phyloP scores from a whole-genome alignment of 2,888 invertebrate genomes.

The Tyria jacobaeae region DNA sequence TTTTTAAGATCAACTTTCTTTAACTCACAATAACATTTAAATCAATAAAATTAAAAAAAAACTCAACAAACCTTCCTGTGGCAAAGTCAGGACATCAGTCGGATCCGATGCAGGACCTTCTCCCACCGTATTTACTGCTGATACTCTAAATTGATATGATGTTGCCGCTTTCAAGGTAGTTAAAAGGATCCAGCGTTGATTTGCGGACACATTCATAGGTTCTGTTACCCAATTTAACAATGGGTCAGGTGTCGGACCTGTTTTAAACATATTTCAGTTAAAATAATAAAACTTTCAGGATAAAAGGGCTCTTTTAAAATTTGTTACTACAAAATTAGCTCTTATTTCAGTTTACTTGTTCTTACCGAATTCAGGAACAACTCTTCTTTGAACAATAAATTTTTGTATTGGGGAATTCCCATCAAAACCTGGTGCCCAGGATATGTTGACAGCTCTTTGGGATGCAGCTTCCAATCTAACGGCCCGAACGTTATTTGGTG shows the following conservation, averaged over 20 bases:
- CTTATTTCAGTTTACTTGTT: not conserved
- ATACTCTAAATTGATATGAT: constrained; percentile 98
- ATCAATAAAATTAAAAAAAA: not conserved
- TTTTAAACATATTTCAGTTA: constrained; percentile 6
- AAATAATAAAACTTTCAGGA: not conserved
- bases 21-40: not conserved
- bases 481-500: constrained; percentile 95
- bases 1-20: not conserved
- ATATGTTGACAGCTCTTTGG: constrained; percentile 94
- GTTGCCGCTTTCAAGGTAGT: constrained; percentile 97
- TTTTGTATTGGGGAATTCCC: constrained; percentile 98
- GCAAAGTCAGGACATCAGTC: constrained; percentile 95
- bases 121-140: constrained; percentile 98
- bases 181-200: constrained; percentile 92
- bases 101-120: constrained; percentile 97
- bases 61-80: constrained; percentile 95
- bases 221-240: constrained; percentile 96
- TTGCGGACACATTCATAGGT: constrained; percentile 93
- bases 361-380: constrained; percentile 95
- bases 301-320: not conserved
- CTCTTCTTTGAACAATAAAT: constrained; percentile 96
- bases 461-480: constrained; percentile 88
- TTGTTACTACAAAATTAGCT: not conserved
- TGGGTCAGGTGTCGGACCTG: constrained; percentile 95
- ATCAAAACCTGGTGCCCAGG: constrained; percentile 98